Evolutionary conservation across 2,113 vertebrate species (phyloP).

Genomic region (Chaenocephalus aceratus): DNA sequence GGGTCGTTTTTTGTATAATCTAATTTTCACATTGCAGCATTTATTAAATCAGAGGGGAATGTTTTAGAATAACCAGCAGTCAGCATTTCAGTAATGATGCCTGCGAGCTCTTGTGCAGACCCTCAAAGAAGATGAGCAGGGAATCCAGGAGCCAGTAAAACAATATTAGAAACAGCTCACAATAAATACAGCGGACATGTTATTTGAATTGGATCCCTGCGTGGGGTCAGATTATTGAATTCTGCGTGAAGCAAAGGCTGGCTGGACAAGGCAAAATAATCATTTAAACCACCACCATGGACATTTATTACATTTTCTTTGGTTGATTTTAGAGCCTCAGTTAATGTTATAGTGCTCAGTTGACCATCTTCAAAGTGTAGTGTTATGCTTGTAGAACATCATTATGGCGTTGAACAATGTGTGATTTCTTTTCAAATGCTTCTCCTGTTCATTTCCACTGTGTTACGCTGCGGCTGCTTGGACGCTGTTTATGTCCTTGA

Average conservation of each 20-base stretch:
- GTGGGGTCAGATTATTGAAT: conserved; percentile 10
- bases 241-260: too few relatives aligned
- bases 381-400: not conserved
- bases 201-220: conserved; percentile 15
- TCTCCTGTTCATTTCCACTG: not conserved
- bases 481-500: conserved; percentile 36
- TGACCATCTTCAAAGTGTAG: conserved; percentile 1
- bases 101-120: conserved; percentile 6
- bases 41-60: not conserved
- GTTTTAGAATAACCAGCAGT: conserved; percentile 23
- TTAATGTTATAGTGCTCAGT: not conserved
- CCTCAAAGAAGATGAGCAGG: not conserved
- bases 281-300: too few relatives aligned
- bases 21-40: conserved; percentile 5
- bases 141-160: not conserved
- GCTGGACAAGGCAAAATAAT: too few relatives aligned
- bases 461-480: not conserved
- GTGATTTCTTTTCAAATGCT: conserved; percentile 18
- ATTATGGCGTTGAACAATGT: conserved; percentile 11
- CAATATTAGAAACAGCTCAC: conserved; percentile 31
- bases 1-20: not conserved
- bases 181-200: conserved; percentile 2
- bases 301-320: too few relatives aligned
- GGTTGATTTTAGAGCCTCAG: too few relatives aligned
- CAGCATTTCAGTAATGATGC: conserved; percentile 45